phyloP scores from a whole-genome alignment of 2,113 vertebrate genomes.

The Tachuris rubrigastra region DNA sequence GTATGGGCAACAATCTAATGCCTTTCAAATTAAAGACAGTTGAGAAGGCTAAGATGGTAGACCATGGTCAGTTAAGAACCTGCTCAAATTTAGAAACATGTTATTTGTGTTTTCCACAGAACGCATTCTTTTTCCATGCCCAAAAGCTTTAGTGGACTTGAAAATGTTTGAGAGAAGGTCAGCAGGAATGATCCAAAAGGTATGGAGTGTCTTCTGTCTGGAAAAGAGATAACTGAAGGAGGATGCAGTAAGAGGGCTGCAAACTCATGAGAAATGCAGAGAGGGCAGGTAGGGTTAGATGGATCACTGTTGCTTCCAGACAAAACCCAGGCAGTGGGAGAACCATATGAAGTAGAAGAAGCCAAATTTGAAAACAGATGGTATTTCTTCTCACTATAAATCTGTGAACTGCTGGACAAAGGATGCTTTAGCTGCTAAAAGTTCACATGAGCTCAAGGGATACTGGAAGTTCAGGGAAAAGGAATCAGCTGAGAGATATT shows the following conservation, averaged over 20 bases:
- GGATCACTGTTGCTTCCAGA: background rate
- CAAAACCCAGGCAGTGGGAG: background rate
- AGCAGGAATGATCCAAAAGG: slow-evolving; percentile 13
- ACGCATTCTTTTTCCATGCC: background rate
- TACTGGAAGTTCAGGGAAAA: background rate
- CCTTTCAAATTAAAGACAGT: background rate
- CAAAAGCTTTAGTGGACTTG: background rate
- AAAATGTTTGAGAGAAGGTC: background rate
- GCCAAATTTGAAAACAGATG: background rate
- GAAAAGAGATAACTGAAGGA: background rate
- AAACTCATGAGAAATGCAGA: background rate
- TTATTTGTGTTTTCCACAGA: background rate
- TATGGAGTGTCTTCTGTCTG: slow-evolving; percentile 36
- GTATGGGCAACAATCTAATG: background rate
- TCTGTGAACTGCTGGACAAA: background rate
- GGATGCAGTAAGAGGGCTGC: background rate
- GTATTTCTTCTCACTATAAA: background rate
- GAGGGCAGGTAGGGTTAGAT: background rate
- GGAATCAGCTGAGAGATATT: background rate
- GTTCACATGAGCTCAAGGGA: background rate
- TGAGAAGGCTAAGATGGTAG: background rate
- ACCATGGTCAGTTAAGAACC: background rate
- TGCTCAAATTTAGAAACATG: background rate
- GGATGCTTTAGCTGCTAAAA: background rate
- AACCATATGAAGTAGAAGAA: background rate